Base-by-base conservation (phyloP, 2,797 vertebrate species). In the Ptychobarbus kaznakovi region DNA sequence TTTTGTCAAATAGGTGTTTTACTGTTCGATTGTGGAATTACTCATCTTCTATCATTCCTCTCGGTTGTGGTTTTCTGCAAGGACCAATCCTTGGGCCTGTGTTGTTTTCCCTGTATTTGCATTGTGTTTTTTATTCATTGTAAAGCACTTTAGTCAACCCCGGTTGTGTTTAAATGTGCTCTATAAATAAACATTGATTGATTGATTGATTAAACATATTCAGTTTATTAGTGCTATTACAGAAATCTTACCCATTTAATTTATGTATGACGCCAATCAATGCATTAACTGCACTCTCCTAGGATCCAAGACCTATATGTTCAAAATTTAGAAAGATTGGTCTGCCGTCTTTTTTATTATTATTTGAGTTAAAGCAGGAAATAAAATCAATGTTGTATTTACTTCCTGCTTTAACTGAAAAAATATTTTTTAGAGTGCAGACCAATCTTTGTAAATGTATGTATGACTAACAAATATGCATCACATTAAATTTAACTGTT, bases 121-220 rank as follows among this genome's bases (percentile, higher is more conserved):
- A 18, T 42, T 70, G 35, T 22, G 3, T 16, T 46, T 66, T 40
- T 22, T 40, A 72, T 16, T 72, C 1, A 38, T 46, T 72, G n/a
- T 73, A 49, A 70, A 69, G 38, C 42, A 46, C 70, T 28, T 73
- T 73, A n/a, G n/a, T 46, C 69, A 46, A 4, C 13, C 42, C 16
- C 1, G 1, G 70, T 73, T 73, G 40, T 44, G n/a, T 28, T 73
- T 49, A 49, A 73, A 73, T 49, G 42, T 18, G 7, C 70, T 49
- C 13, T 49, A 28, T 73, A 73, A 73, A 46, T 73, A 28, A 46
- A 28, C n/a, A 49, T 69, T 68, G 32, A 68, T 68, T 68, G 66
- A 65, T 25, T 61, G 51, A 53, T 61, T 25, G n/a, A 25, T 25
- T 1, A 22, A 22, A 22, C 53, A 56, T 56, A 22, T 2, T 53